Conservation (phyloP, 2,113 vertebrate species). For the Mixornis gularis region DNA sequence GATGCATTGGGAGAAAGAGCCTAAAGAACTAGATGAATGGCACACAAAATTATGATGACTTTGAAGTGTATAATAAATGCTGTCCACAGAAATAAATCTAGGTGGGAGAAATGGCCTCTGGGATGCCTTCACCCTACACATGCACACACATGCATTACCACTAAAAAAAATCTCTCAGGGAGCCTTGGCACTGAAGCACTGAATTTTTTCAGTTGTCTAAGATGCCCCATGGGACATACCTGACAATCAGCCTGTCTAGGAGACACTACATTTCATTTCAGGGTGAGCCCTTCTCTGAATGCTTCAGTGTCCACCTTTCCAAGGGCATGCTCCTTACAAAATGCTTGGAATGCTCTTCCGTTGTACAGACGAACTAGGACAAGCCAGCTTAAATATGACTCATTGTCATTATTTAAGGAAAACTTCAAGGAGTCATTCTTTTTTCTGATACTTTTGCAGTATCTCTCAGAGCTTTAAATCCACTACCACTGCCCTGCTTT, state of each 20-base stretch:
- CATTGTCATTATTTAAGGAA: background rate
- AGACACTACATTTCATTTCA: background rate
- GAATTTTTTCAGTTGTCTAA: background rate
- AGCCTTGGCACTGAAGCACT: background rate
- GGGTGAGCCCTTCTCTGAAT: background rate
- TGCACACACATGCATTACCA: accelerated
- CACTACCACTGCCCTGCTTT: background rate
- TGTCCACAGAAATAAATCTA: background rate
- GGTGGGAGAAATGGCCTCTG: background rate
- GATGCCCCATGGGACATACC: background rate
- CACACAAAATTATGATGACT: background rate
- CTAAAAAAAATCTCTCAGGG: background rate
- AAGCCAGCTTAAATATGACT: background rate
- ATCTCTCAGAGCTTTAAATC: background rate
- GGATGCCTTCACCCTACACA: background rate
- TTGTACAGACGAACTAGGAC: background rate
- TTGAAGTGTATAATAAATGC: background rate
- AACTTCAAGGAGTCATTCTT: background rate
- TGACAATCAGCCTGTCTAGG: background rate
- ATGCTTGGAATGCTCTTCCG: background rate
- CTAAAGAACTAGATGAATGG: background rate
- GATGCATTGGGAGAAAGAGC: accelerated
- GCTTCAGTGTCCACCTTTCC: background rate
- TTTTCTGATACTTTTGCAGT: background rate
- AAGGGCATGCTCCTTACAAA: background rate